phyloP scores from a whole-genome alignment of 2,888 invertebrate genomes.

The Nesidiocoris tenuis region DNA sequence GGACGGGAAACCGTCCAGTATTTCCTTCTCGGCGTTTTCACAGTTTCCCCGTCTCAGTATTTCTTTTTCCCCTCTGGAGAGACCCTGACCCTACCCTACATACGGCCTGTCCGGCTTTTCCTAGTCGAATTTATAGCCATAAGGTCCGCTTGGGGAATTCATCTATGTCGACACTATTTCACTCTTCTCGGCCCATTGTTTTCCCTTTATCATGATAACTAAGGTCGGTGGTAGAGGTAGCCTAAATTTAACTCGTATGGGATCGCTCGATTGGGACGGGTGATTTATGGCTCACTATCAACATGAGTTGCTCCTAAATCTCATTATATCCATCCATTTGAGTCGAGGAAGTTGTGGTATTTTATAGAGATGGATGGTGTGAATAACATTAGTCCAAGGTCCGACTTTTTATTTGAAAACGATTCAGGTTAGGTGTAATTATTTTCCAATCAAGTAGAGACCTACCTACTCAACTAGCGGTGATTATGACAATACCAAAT shows the following conservation, averaged over 20 bases:
- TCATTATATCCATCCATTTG: no score
- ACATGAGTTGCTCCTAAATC: neutral
- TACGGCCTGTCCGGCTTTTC: neutral
- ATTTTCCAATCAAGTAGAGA: no score
- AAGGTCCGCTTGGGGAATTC: neutral
- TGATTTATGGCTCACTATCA: neutral
- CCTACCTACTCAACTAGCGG: no score
- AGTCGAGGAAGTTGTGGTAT: no score
- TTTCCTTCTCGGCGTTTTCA: neutral
- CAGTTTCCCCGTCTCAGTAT: neutral
- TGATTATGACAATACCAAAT: no score
- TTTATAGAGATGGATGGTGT: no score
- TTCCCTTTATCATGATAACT: neutral
- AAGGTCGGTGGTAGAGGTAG: neutral
- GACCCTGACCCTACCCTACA: neutral
- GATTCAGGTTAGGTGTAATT: no score
- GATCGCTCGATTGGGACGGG: neutral
- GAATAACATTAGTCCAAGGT: no score
- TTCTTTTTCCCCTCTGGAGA: neutral
- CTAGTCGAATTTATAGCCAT: neutral
- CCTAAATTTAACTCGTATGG: neutral
- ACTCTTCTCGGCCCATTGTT: neutral
- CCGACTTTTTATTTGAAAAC: no score
- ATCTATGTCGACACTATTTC: neutral
- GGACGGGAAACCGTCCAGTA: constrained; percentile 4